Base-by-base conservation (phyloP, 1,140 invertebrate species). In the Drosophila albomicans region DNA sequence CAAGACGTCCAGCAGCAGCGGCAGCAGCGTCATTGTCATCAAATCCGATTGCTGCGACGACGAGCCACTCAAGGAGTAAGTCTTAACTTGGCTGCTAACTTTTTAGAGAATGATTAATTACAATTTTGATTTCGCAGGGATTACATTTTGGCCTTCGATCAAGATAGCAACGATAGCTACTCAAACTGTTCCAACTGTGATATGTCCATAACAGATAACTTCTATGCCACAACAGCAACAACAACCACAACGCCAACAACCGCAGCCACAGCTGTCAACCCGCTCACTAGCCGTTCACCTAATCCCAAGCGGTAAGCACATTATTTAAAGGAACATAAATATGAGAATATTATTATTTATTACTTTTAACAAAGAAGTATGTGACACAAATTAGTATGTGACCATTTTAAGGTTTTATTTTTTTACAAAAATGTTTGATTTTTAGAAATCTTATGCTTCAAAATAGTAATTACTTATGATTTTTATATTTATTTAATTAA, bases 181-280 rank as follows among this genome's bases (percentile, higher is more conserved):
- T 87, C 91, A 81, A 92, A 91, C 79, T 79, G 77, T 81, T 92
- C 91, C 76, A 92, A 92, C 91, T 91, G 91, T 92, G 91, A 92
- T 92, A 87, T 92, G 87, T 82, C 81, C 56, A 78, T 91, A 87
- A 91, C 87, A 73, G 91, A 92, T 82, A 90, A 89, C 57, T 89
- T 87, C 58, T 91, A 78, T 78, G 81, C 89, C 71, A 88, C 84
- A 30, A 75, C 78, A 73, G 46, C 68, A 32, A 28, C 67, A 61
- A 6, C 71, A 48, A 3, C 73, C 15, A 43, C 72, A 16, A 67
- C 70, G 30, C 57, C 64, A 58, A 30, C 52, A 15, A 11, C 63
- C 52, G n/a, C 72, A 15, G 7, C 62, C 15, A 52, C 73, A 41
- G 46, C 57, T 46, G 75, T 75, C 51, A 91, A 91, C 74, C 76